Conservation (phyloP, 1,140 invertebrate species). For the Colletes gigas region DNA sequence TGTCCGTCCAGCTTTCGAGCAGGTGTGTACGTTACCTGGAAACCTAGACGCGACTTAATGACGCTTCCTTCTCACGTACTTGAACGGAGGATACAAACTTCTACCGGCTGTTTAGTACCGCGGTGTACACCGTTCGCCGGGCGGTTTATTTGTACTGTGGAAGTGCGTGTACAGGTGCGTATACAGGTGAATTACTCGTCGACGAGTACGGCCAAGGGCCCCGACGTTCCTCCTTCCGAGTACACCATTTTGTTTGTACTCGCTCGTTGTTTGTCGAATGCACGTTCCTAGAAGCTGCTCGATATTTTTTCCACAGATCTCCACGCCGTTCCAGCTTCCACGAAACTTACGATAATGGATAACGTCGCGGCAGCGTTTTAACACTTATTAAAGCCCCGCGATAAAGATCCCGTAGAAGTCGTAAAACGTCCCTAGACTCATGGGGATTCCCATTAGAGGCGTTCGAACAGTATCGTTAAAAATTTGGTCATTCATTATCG, state of each 20-base stretch:
- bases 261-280: constrained; percentile 25
- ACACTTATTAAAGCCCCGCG: neutral
- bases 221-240: constrained; percentile 12
- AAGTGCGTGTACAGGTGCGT: constrained; percentile 44
- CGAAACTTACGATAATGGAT: constrained; percentile 18
- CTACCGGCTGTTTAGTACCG: constrained; percentile 47
- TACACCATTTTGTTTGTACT: constrained; percentile 24
- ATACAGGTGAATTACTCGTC: constrained; percentile 39
- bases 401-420: neutral
- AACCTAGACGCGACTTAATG: constrained; percentile 31
- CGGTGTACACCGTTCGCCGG: constrained; percentile 23
- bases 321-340: neutral
- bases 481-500: too few relatives aligned
- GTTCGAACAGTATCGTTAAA: too few relatives aligned
- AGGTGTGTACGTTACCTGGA: constrained; percentile 41
- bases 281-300: constrained; percentile 25
- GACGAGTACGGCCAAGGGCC: constrained; percentile 12
- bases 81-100: constrained; percentile 42
- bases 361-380: constrained; percentile 10
- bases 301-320: constrained; percentile 18
- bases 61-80: constrained; percentile 39
- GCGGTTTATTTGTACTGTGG: constrained; percentile 48
- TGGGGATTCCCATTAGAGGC: too few relatives aligned
- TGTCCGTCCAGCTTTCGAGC: constrained; percentile 23
- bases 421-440: constrained; percentile 2